These are phyloP conservation scores for Pseudocheirus occidentalis DNA, from an alignment of 2,797 vertebrate species.

Conservation along the genomic window DNA sequence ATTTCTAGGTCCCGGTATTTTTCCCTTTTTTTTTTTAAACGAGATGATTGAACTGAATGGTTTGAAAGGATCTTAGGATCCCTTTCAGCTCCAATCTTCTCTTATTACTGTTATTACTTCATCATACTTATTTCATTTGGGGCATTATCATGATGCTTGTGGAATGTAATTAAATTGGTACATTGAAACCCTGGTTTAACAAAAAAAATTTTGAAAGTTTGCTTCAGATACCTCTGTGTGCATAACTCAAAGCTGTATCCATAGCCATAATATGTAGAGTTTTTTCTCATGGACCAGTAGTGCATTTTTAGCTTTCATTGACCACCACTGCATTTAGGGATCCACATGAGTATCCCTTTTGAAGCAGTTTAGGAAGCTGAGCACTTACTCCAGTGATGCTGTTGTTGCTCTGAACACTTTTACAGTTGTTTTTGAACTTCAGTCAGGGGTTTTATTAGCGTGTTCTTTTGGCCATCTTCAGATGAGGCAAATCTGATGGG, in stretches of 20 bases:
- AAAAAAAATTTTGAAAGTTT: conserved; percentile 48
- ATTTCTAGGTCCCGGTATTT: neutral
- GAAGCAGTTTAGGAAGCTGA: neutral
- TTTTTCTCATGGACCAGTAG: conserved; percentile 16
- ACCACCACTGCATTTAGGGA: neutral
- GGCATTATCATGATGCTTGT: neutral
- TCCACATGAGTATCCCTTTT: neutral
- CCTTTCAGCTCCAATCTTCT: neutral
- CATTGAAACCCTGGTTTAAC: conserved; percentile 15
- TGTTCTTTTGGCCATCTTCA: neutral
- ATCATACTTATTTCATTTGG: neutral
- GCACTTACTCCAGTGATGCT: neutral
- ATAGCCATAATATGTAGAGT: neutral
- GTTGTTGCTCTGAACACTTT: neutral
- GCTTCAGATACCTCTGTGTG: neutral
- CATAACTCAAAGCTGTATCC: conserved; percentile 9
- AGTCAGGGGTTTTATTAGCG: neutral
- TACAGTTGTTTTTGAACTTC: neutral
- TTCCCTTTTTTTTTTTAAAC: neutral
- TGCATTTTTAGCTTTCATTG: neutral
- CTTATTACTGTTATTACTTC: neutral
- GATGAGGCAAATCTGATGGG: neutral
- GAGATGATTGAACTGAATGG: neutral
- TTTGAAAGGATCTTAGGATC: neutral
- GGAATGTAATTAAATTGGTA: neutral